Conservation (phyloP, 2,113 vertebrate species). For the Dasyornis broadbenti region DNA sequence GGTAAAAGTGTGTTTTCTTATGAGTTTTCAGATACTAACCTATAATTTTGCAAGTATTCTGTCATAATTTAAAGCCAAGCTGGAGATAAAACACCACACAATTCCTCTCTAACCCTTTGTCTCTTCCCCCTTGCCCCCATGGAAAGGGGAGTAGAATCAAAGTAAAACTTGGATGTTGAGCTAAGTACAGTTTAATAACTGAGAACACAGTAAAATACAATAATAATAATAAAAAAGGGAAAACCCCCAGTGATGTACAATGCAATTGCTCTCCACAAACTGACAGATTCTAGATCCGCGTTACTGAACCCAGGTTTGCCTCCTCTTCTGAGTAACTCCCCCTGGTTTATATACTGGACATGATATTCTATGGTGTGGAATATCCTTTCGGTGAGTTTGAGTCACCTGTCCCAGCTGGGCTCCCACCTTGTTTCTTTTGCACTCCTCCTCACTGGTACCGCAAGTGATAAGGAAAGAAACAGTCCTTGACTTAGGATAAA, state of each 20-base stretch:
- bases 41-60: not conserved
- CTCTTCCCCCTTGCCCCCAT: fast-evolving
- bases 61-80: not conserved
- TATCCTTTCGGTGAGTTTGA: not conserved
- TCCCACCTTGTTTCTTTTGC: not conserved
- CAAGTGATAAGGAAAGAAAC: not conserved
- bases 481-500: not conserved
- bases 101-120: not conserved
- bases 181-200: not conserved
- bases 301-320: not conserved
- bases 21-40: not conserved
- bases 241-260: not conserved
- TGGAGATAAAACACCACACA: not conserved
- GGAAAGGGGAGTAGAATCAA: not conserved
- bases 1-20: not conserved
- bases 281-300: not conserved
- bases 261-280: not conserved
- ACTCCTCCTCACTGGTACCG: not conserved
- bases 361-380: too few species aligned
- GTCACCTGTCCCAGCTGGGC: not conserved
- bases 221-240: not conserved
- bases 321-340: not conserved
- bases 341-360: not conserved
- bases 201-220: not conserved
- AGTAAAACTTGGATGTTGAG: not conserved